Conservation (phyloP, 2,888 invertebrate species). For the Gisinianus flammeolus region DNA sequence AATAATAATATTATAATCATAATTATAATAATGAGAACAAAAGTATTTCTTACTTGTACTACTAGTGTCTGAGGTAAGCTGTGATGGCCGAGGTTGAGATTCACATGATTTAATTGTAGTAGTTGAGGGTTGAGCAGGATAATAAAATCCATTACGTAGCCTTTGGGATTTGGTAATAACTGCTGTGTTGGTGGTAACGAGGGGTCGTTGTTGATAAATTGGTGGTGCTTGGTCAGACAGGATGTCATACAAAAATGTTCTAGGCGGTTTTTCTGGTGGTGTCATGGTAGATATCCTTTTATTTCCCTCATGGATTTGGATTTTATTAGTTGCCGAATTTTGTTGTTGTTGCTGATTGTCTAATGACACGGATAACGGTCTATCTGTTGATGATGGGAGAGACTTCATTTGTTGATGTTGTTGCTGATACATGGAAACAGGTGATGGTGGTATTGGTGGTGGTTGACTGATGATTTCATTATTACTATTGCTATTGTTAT, state of each 20-base stretch:
- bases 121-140: too few species aligned
- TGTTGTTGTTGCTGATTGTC: constrained; percentile 10
- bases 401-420: constrained; percentile 12
- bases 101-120: background rate
- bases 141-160: constrained; percentile 16
- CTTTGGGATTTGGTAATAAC: constrained; percentile 12
- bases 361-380: constrained; percentile 31
- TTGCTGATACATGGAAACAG: background rate
- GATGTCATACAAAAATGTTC: constrained; percentile 65
- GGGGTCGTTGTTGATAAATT: constrained; percentile 36
- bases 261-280: constrained; percentile 77
- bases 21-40: too few species aligned
- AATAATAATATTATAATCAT: too few species aligned
- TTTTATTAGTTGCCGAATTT: constrained; percentile 5
- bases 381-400: constrained; percentile 25
- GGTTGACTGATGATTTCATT: background rate
- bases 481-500: too few species aligned
- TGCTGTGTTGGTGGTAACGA: constrained; percentile 11
- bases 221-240: constrained; percentile 39
- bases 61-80: background rate
- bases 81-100: constrained; percentile 1
- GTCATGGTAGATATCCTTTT: too few species aligned
- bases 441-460: background rate
- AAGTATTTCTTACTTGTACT: constrained; percentile 33
- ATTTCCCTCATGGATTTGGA: constrained; percentile 61